Evolutionary conservation across 2,797 vertebrate species (phyloP), one percentile per base, ranked within the genome.

Genomic region (Babyrousa celebensis): DNA sequence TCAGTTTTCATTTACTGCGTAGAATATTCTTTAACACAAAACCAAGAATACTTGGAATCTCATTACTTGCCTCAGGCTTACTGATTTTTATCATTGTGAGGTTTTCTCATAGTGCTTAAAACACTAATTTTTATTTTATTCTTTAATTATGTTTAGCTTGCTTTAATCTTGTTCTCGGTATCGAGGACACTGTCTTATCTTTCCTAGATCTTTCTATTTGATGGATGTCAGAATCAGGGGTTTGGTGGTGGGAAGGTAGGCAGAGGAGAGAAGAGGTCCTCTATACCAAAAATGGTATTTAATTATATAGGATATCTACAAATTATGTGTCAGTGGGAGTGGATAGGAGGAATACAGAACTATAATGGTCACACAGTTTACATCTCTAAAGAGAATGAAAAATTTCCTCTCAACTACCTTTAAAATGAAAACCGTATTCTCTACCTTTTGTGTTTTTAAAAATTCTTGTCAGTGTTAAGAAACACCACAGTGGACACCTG

Each of bases 1-100:
- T 92, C 58, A 79, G 21, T 48, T 84, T 78, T 78, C 43, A 58
- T 80, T 85, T 79, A 88, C 72, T 78, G 16, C 91, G 36, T 88
- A 92, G 91, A 85, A 48, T 48, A 79, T 88, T 36, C 36, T 36
- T 36, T 36, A 36, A 36, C 36, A 36, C 36, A 36, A 82, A 65
- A 78, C 71, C 20, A 79, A 85, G 70, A 94, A 60, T 74, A 23
- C 21, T 94, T 92, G 54, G 27, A 16, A 89, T 80, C 25, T 65
- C 25, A 18, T 58, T 86, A 71, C 21, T 88, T 29, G n/a, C 14
- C 63, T 68, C 67, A 60, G 56, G 67, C 32, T 80, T 88, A 82
- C 1, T 87, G 70, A 63, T 87, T 65, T 79, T 89, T 94, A 27
- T 72, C 65, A 63, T 67, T 85, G 60, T 6, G 20, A 36, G n/a